These are phyloP conservation scores for Brachionus rotundiformis DNA, from an alignment of 1,140 invertebrate species.

Conservation along the genomic window DNA sequence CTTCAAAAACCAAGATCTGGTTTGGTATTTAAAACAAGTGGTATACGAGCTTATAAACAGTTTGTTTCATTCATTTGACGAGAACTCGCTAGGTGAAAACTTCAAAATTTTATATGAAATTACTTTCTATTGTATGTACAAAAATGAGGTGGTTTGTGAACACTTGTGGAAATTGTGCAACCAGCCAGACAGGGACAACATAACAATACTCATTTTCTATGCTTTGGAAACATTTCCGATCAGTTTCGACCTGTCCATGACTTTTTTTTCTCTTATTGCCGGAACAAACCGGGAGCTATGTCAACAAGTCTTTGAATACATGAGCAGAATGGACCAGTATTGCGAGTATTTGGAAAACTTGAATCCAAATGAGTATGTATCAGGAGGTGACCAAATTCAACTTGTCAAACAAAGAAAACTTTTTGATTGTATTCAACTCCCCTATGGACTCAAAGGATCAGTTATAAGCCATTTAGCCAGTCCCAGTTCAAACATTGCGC, in stretches of 20 bases:
- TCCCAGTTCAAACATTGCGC: background rate
- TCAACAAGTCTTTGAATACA: slow-evolving; percentile 9
- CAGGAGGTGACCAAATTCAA: background rate
- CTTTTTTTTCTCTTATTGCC: slow-evolving; percentile 22
- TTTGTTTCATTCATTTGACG: slow-evolving; percentile 30
- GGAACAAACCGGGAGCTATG: background rate
- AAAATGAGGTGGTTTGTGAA: slow-evolving; percentile 24
- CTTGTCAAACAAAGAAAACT: background rate
- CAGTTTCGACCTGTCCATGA: background rate
- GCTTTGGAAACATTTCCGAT: slow-evolving; percentile 50
- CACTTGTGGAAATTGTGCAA: slow-evolving; percentile 37
- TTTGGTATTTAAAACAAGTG: slow-evolving; percentile 11
- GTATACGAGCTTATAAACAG: slow-evolving; percentile 12
- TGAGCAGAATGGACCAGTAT: slow-evolving; percentile 21
- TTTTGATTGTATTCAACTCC: background rate
- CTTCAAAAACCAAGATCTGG: slow-evolving; percentile 34
- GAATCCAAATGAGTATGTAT: background rate
- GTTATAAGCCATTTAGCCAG: background rate
- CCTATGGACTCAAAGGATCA: background rate
- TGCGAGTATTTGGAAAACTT: slow-evolving; percentile 48
- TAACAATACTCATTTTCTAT: slow-evolving; percentile 39
- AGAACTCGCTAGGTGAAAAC: slow-evolving; percentile 21
- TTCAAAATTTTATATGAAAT: slow-evolving; percentile 26
- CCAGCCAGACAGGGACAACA: slow-evolving; percentile 18
- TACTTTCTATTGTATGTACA: slow-evolving; percentile 37